Evolutionary conservation across 2,888 invertebrate species (phyloP).

Genomic region (Dynastes hyllus): DNA sequence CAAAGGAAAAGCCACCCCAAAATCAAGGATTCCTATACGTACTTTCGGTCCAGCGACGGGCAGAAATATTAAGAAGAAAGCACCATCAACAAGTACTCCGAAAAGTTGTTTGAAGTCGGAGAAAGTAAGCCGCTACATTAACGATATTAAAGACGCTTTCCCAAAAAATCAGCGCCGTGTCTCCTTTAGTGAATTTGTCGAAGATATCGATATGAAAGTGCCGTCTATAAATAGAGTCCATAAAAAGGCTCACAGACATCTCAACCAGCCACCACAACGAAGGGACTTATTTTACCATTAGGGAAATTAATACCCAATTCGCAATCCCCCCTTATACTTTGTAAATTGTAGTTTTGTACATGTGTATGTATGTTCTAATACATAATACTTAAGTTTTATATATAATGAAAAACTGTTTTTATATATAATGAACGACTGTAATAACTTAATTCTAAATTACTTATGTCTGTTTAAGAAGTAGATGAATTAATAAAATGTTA

Average conservation of each 20-base stretch:
- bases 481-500: too few species aligned
- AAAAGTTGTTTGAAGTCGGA: slow-evolving; percentile 35
- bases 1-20: background rate
- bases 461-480: too few species aligned
- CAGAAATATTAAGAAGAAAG: background rate
- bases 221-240: background rate
- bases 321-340: too few species aligned
- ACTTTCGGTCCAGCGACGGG: background rate
- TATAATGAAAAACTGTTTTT: too few species aligned
- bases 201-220: slow-evolving; percentile 9
- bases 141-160: slow-evolving; percentile 8
- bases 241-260: background rate
- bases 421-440: too few species aligned
- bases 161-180: background rate
- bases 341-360: too few species aligned
- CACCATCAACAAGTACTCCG: background rate
- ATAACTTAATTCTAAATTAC: too few species aligned
- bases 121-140: background rate
- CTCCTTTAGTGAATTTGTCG: slow-evolving; percentile 25
- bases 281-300: too few species aligned
- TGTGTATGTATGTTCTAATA: too few species aligned
- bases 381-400: too few species aligned
- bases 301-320: too few species aligned
- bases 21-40: slow-evolving; percentile 22
- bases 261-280: background rate